Conservation (phyloP, 2,113 vertebrate genomes). For the Pterocles gutturalis region DNA sequence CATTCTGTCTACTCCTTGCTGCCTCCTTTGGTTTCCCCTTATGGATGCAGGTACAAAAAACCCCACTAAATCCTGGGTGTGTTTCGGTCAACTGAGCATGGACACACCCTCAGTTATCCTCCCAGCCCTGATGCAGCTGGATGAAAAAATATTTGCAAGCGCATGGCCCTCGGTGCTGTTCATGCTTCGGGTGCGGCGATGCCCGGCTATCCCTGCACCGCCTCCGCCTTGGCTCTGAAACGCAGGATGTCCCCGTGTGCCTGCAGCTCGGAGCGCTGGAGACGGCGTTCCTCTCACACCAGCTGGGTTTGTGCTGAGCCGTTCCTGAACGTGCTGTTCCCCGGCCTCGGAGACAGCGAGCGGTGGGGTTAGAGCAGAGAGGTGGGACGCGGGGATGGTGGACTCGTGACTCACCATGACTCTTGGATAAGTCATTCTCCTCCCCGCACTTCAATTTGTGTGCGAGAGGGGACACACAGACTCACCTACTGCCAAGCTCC, state of each 20-base stretch:
- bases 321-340: background rate
- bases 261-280: background rate
- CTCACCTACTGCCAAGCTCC: background rate
- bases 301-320: conserved; percentile 3
- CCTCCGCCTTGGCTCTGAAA: background rate
- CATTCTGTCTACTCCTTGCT: background rate
- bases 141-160: no score
- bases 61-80: accelerated
- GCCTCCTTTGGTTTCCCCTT: background rate
- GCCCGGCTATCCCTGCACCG: background rate
- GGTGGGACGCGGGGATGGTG: background rate
- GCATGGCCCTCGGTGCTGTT: background rate
- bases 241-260: background rate
- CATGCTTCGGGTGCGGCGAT: accelerated
- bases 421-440: background rate
- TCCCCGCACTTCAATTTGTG: background rate
- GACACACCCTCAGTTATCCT: background rate
- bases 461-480: background rate
- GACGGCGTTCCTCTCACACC: background rate
- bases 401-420: background rate
- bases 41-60: background rate
- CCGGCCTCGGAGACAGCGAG: background rate
- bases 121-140: background rate
- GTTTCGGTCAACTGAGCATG: accelerated
- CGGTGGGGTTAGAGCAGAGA: background rate